These are phyloP conservation scores for Trissolcus brochymenae DNA, from an alignment of 2,888 invertebrate genomes.

Conservation along the genomic window DNA sequence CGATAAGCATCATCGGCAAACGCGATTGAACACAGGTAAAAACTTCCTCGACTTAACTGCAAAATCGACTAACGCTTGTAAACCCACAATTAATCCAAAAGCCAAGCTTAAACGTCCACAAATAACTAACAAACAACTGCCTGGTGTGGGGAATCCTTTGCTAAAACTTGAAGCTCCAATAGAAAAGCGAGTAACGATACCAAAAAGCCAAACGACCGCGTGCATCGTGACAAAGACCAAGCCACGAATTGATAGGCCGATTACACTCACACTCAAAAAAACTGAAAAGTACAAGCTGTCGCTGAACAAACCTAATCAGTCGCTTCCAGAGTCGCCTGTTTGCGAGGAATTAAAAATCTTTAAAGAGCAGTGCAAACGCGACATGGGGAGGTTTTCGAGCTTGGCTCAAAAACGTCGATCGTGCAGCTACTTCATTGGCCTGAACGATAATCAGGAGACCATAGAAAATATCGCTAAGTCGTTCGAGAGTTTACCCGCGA, in stretches of 20 bases:
- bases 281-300: constrained; percentile 75
- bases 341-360: constrained; percentile 83
- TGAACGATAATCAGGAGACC: constrained; percentile 77
- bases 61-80: constrained; percentile 71
- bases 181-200: constrained; percentile 62
- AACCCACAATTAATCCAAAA: constrained; percentile 69
- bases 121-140: constrained; percentile 68
- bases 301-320: constrained; percentile 78
- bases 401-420: constrained; percentile 79
- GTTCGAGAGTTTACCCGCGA: constrained; percentile 72
- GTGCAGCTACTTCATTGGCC: constrained; percentile 82
- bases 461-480: constrained; percentile 69
- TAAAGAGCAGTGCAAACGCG: constrained; percentile 68
- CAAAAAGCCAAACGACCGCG: constrained; percentile 70
- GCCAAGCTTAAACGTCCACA: constrained; percentile 68
- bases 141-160: constrained; percentile 67
- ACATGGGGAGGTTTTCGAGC: constrained; percentile 76
- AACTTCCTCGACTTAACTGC: constrained; percentile 68
- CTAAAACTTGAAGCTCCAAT: constrained; percentile 66
- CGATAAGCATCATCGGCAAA: constrained; percentile 75
- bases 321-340: constrained; percentile 89
- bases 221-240: constrained; percentile 66
- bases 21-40: constrained; percentile 71
- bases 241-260: constrained; percentile 65
- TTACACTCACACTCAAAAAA: constrained; percentile 72